These are phyloP conservation scores for Solea solea DNA, from an alignment of 2,113 vertebrate species.

Conservation along the genomic window DNA sequence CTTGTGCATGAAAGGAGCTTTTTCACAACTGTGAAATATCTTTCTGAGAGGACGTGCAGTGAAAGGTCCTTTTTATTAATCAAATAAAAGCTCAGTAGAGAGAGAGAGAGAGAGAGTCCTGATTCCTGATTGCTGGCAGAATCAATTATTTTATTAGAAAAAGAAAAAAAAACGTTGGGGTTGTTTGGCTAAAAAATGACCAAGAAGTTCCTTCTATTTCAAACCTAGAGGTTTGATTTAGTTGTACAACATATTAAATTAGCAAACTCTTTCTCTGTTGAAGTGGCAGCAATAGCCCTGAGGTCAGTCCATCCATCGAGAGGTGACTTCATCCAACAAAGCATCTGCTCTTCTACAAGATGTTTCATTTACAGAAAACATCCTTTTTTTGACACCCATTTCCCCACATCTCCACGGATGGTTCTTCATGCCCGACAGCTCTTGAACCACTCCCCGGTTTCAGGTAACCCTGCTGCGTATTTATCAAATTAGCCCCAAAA, in stretches of 20 bases:
- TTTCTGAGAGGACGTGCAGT: too few relatives aligned
- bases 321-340: constrained; percentile 46
- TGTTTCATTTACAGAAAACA: constrained; percentile 4
- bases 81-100: too few relatives aligned
- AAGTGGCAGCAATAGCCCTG: constrained; percentile 22
- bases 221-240: neutral
- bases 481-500: constrained; percentile 34
- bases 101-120: too few relatives aligned
- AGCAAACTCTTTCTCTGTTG: constrained; percentile 3
- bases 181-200: neutral
- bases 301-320: constrained; percentile 54
- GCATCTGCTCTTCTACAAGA: constrained; percentile 10
- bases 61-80: too few relatives aligned
- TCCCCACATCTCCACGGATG: neutral
- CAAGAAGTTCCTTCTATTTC: neutral
- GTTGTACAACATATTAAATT: neutral
- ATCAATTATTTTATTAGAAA: neutral
- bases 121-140: too few relatives aligned
- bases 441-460: constrained; percentile 18
- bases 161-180: neutral
- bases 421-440: constrained; percentile 2
- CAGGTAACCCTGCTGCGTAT: constrained; percentile 6
- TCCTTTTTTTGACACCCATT: constrained; percentile 5
- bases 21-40: too few relatives aligned
- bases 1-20: too few relatives aligned